Evolutionary conservation across 2,797 vertebrate genomes (phyloP).

Genomic region (Mastacembelus armatus): DNA sequence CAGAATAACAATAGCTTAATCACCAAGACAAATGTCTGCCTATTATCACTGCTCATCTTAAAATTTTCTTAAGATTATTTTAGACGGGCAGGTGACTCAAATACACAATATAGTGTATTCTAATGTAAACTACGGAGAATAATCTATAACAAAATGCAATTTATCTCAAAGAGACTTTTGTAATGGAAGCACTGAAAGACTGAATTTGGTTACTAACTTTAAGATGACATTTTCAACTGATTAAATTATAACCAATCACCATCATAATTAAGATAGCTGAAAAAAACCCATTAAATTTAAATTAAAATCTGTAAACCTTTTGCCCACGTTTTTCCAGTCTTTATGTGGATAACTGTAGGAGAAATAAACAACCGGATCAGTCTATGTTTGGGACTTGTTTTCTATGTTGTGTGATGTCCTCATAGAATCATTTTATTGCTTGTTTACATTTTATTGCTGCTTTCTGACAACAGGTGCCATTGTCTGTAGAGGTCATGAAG

Average conservation of each 20-base stretch:
- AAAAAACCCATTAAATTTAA: no score
- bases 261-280: background rate
- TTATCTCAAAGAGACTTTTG: slow-evolving; percentile 3
- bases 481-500: slow-evolving; percentile 78
- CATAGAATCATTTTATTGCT: slow-evolving; percentile 68
- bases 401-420: background rate
- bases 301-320: no score
- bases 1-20: slow-evolving; percentile 70
- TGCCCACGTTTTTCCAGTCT: slow-evolving; percentile 13
- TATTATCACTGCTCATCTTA: slow-evolving; percentile 59
- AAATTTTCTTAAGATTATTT: slow-evolving; percentile 44
- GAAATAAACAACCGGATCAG: slow-evolving; percentile 1
- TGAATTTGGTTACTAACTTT: background rate
- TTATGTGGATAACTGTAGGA: background rate
- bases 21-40: slow-evolving; percentile 58
- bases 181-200: slow-evolving; percentile 11
- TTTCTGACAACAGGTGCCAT: slow-evolving; percentile 58
- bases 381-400: slow-evolving; percentile 6
- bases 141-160: slow-evolving; percentile 26
- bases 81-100: slow-evolving; percentile 65
- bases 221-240: background rate
- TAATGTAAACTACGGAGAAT: slow-evolving; percentile 15
- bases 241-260: slow-evolving; percentile 7
- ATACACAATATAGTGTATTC: slow-evolving; percentile 30
- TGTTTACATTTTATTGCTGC: slow-evolving; percentile 58